A percentile compares a stretch with the other conserved stretches of the same genome.
Conservation (phyloP, 2,797 vertebrate genomes). For the Propithecus perrieri region DNA sequence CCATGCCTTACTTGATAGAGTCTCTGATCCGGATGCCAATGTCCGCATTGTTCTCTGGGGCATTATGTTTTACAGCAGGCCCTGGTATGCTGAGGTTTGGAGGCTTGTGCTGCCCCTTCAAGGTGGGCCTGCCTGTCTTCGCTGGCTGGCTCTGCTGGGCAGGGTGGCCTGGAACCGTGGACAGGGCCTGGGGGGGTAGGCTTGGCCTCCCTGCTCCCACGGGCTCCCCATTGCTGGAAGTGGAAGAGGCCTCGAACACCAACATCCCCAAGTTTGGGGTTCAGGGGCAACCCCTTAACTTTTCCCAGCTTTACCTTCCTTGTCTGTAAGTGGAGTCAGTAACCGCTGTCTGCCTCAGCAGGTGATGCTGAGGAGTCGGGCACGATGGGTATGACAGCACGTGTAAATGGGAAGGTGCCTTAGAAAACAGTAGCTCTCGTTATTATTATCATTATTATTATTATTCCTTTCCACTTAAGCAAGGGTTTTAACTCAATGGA, state of each 20-base stretch:
- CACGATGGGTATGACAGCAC: background rate
- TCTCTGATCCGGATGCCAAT: background rate
- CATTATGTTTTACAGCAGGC: background rate
- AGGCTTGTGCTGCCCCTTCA: background rate
- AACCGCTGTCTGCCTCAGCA: background rate
- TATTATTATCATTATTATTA: background rate
- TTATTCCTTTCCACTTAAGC: background rate
- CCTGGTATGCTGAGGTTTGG: background rate
- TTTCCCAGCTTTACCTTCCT: background rate
- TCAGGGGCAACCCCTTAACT: background rate
- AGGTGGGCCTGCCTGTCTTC: background rate
- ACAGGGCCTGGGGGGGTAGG: rapidly evolving
- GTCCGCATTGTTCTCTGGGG: background rate
- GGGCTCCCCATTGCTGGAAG: background rate
- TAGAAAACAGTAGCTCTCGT: background rate
- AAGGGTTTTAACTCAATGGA: background rate
- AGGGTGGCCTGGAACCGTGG: rapidly evolving
- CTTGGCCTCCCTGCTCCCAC: background rate
- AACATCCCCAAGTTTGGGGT: background rate
- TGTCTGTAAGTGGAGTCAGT: background rate
- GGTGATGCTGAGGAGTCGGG: background rate
- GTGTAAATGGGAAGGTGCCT: background rate
- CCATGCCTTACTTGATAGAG: background rate
- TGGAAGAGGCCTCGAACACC: background rate
- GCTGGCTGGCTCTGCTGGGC: background rate